Conservation (phyloP, 2,888 invertebrate species). For the Pristionchus arcanus region DNA sequence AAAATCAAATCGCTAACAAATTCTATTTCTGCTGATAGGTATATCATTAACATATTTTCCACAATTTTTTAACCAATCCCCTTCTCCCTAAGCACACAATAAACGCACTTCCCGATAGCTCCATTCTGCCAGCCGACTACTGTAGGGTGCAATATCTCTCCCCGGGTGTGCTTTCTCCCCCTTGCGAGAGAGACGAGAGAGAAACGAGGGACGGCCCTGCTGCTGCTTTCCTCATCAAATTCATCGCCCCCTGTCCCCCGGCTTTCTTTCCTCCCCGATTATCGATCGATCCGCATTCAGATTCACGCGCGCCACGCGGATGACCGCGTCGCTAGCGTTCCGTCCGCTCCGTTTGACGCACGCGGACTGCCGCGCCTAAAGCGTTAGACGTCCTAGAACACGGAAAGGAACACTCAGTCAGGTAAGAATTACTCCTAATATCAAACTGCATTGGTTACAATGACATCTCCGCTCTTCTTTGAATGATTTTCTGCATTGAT, state of each 20-base stretch:
- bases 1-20: too few relatives aligned
- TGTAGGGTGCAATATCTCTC: not conserved
- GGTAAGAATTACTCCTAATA: not conserved
- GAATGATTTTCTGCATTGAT: too few relatives aligned
- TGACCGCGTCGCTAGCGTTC: not conserved
- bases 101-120: conserved; percentile 7
- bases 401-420: not conserved
- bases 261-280: not conserved
- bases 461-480: not conserved
- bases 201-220: not conserved
- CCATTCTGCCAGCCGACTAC: not conserved
- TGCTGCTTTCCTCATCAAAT: not conserved
- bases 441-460: not conserved
- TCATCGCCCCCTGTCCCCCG: not conserved
- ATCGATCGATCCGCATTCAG: not conserved
- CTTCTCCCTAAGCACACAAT: not conserved
- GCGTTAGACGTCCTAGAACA: not conserved
- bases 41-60: not conserved
- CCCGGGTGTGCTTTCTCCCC: not conserved
- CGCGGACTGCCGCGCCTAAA: conserved; percentile 26
- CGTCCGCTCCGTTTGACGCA: not conserved
- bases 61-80: not conserved
- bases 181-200: not conserved
- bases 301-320: conserved; percentile 10
- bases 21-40: too few relatives aligned